phyloP scores from a whole-genome alignment of 2,888 invertebrate species.

The Chymomyza amoena region DNA sequence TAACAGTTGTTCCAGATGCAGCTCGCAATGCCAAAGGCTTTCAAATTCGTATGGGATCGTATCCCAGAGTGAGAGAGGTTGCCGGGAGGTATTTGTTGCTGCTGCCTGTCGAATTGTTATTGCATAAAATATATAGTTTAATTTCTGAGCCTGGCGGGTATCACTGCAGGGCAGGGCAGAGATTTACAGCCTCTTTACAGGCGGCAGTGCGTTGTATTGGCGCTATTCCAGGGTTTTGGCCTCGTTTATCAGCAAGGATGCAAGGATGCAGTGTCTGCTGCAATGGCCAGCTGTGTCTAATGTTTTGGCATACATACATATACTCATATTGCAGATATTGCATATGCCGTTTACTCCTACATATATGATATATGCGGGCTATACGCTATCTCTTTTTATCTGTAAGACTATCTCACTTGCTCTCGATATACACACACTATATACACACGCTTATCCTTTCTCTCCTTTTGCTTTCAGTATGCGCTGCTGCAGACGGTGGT shows the following conservation, averaged over 20 bases:
- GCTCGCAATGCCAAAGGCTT: background rate
- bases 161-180: constrained; percentile 16
- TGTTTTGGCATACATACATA: constrained; percentile 38
- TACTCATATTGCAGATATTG: background rate
- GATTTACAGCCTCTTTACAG: constrained; percentile 41
- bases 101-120: constrained; percentile 41
- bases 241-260: background rate
- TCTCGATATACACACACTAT: background rate
- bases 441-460: background rate
- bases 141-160: constrained; percentile 42
- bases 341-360: too few relatives aligned
- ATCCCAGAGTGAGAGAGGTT: background rate
- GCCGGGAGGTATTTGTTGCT: background rate
- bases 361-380: background rate
- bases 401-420: background rate
- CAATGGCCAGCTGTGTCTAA: constrained; percentile 43
- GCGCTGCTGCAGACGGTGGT: constrained; percentile 96
- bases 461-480: constrained; percentile 81
- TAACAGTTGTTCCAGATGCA: constrained; percentile 1
- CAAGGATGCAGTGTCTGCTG: constrained; percentile 11
- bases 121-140: constrained; percentile 52
- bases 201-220: constrained; percentile 20
- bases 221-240: constrained; percentile 14
- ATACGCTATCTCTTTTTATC: constrained; percentile 20
- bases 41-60: background rate